Conservation (phyloP, 1,140 invertebrate species). For the Hypothenemus hampei region DNA sequence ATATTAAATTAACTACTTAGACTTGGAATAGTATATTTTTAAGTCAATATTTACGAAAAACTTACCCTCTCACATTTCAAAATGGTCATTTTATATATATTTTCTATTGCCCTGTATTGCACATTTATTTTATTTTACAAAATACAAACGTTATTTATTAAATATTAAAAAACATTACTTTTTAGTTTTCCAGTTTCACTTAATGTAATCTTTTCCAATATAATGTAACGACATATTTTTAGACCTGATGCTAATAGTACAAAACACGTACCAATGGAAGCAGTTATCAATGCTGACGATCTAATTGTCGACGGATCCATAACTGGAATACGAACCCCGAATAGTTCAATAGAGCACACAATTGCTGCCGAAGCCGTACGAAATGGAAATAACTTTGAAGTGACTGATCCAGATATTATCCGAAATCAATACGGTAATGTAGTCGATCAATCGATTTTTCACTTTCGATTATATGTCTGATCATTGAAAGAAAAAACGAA, state of each 20-base stretch:
- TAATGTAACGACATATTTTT: slow-evolving; percentile 9
- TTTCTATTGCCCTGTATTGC: neutral
- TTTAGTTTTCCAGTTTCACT: too few species aligned
- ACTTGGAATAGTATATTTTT: too few species aligned
- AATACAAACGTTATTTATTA: too few species aligned
- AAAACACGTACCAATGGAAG: slow-evolving; percentile 59
- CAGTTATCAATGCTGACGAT: slow-evolving; percentile 41
- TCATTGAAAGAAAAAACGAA: neutral
- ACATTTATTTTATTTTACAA: neutral
- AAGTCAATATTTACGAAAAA: too few species aligned
- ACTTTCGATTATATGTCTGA: neutral
- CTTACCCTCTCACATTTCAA: too few species aligned
- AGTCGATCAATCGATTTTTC: neutral
- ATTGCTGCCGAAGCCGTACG: slow-evolving; percentile 36
- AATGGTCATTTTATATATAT: neutral
- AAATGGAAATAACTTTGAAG: slow-evolving; percentile 41
- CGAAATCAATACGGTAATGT: slow-evolving; percentile 75
- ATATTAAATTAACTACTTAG: too few species aligned
- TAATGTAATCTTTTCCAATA: too few species aligned
- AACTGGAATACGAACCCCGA: slow-evolving; percentile 37
- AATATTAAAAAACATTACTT: too few species aligned
- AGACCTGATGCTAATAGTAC: slow-evolving; percentile 48
- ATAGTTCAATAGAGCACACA: slow-evolving; percentile 31
- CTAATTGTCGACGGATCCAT: slow-evolving; percentile 42
- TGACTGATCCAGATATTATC: slow-evolving; percentile 72